A percentile compares a stretch with the other conserved stretches of the same genome.
Evolutionary conservation across 35 echinoderm and acorn worm genomes (phyloP).

Genomic region (Holothuria glaberrima): DNA sequence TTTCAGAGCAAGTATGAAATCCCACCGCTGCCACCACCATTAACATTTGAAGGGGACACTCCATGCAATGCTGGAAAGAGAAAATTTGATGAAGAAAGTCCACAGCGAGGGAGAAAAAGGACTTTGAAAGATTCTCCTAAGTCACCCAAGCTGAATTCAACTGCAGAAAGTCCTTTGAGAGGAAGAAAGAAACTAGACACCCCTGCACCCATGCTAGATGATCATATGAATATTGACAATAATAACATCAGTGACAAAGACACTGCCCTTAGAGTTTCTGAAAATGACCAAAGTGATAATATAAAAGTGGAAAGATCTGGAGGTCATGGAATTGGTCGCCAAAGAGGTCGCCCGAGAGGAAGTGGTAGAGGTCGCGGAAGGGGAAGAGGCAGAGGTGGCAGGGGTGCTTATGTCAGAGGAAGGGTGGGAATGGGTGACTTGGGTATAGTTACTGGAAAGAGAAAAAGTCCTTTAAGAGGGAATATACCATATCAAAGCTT

Average conservation of each 20-base stretch:
- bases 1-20: not conserved
- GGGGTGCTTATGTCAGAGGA: conserved; percentile 13
- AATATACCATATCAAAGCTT: not conserved
- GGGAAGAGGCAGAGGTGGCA: not conserved
- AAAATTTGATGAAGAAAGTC: not conserved
- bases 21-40: conserved; percentile 27
- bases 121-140: not conserved
- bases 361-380: conserved; percentile 24
- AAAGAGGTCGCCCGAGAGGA: not conserved
- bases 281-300: not conserved
- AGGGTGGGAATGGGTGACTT: not conserved
- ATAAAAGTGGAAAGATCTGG: not conserved
- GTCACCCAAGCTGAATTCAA: not conserved
- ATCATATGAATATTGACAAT: not conserved
- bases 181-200: not conserved
- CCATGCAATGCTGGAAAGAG: not conserved
- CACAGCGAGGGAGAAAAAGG: conserved; percentile 5
- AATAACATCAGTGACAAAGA: not conserved
- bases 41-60: conserved; percentile 22
- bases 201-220: not conserved
- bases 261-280: not conserved
- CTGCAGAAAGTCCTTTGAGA: not conserved
- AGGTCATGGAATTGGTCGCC: not conserved
- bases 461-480: conserved; percentile 37
- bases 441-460: conserved; percentile 5